A percentile compares a stretch with the other conserved stretches of the same genome.
Evolutionary conservation across 2,113 vertebrate genomes (phyloP).

Genomic region (Vulpes vulpes): DNA sequence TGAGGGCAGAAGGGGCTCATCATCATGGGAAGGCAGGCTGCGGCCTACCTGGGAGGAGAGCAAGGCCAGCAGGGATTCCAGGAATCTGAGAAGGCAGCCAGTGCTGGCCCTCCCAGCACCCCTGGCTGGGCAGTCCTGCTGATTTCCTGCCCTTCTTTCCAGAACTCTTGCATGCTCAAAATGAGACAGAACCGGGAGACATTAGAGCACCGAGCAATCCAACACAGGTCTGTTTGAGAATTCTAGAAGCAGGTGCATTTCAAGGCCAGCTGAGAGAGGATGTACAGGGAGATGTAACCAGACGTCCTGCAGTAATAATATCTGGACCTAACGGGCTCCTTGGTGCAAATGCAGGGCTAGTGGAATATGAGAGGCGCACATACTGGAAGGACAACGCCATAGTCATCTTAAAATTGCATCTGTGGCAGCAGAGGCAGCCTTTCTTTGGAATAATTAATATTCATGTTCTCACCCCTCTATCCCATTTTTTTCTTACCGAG

Average conservation of each 20-base stretch:
- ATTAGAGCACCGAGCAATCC: background rate
- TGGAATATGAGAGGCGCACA: background rate
- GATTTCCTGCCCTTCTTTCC: background rate
- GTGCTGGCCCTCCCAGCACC: background rate
- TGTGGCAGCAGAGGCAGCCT: background rate
- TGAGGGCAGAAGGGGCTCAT: background rate
- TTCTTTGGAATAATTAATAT: conserved; percentile 22
- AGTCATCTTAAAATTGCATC: conserved; percentile 14
- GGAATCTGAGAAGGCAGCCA: background rate
- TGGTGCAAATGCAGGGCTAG: conserved; percentile 24
- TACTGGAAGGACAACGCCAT: background rate
- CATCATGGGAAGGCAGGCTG: background rate
- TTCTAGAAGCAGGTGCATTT: background rate
- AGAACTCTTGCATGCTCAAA: conserved; percentile 2
- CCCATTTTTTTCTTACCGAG: conserved; percentile 86
- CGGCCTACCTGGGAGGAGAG: background rate
- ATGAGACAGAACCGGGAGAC: background rate
- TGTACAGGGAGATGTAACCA: conserved; percentile 28
- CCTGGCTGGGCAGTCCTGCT: background rate
- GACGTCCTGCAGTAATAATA: conserved; percentile 50
- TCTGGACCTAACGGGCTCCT: conserved; percentile 29
- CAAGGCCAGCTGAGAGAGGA: background rate
- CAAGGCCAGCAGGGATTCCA: background rate
- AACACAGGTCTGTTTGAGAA: background rate
- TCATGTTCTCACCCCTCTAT: background rate